Evolutionary conservation across 2,888 invertebrate genomes (phyloP).

Genomic region (Drosophila borborema): DNA sequence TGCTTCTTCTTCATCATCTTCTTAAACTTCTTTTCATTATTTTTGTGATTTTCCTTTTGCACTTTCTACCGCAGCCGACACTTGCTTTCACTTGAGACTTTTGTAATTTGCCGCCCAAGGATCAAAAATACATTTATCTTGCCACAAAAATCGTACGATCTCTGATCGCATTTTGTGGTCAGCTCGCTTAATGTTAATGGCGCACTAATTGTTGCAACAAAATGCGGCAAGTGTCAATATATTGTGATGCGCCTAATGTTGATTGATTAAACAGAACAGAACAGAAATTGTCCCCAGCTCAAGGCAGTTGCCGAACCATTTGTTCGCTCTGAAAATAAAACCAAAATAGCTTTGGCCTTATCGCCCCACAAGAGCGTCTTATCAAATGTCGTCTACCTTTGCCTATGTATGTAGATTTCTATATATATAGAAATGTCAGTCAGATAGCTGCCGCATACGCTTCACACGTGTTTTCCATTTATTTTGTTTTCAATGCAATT

Average conservation of each 20-base stretch:
- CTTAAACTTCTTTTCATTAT: slow-evolving; percentile 17
- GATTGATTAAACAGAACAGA: slow-evolving; percentile 54
- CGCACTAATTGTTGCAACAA: slow-evolving; percentile 72
- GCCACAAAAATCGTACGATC: slow-evolving; percentile 21
- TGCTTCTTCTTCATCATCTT: slow-evolving; percentile 24
- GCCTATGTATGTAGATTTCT: slow-evolving; percentile 8
- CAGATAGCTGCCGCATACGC: background rate
- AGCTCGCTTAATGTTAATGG: slow-evolving; percentile 41
- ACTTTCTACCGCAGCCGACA: slow-evolving; percentile 62
- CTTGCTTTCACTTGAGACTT: slow-evolving; percentile 67
- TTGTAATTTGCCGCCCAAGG: slow-evolving; percentile 69
- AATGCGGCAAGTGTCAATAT: slow-evolving; percentile 78
- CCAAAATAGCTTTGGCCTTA: slow-evolving; percentile 40
- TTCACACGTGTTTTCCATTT: slow-evolving; percentile 15
- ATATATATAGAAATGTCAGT: background rate
- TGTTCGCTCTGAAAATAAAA: slow-evolving; percentile 19
- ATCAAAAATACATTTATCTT: slow-evolving; percentile 83
- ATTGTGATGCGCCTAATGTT: slow-evolving; percentile 66
- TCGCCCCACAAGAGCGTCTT: slow-evolving; percentile 28
- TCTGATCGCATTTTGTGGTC: slow-evolving; percentile 54
- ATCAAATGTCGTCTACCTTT: slow-evolving; percentile 34
- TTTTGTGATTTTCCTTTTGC: slow-evolving; percentile 28
- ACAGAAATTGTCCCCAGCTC: background rate
- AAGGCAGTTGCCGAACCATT: slow-evolving; percentile 16
- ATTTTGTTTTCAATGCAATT: slow-evolving; percentile 4